phyloP scores from a whole-genome alignment of 2,888 invertebrate genomes.

The Clunio marinus region DNA sequence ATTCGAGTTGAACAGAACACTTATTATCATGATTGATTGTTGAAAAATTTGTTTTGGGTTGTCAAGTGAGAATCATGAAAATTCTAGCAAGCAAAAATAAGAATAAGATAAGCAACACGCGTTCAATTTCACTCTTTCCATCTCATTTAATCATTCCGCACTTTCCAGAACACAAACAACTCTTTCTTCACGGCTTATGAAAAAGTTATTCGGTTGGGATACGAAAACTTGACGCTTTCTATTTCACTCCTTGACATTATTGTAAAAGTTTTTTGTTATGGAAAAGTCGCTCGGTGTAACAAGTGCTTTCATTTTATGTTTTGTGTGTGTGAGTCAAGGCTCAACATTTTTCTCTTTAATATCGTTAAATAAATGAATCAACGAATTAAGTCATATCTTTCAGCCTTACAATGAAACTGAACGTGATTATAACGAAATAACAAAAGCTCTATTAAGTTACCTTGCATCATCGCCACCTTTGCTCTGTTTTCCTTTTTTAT shows the following conservation, averaged over 20 bases:
- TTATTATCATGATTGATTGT: slow-evolving; percentile 27
- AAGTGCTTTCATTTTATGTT: too few relatives aligned
- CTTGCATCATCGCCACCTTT: too few relatives aligned
- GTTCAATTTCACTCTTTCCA: background rate
- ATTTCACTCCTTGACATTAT: too few relatives aligned
- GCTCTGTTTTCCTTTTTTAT: background rate
- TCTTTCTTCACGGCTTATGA: too few relatives aligned
- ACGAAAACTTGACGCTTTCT: too few relatives aligned
- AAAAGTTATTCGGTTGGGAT: too few relatives aligned
- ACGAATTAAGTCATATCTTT: background rate
- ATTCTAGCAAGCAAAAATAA: background rate
- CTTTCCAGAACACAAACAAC: too few relatives aligned
- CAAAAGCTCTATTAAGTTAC: background rate
- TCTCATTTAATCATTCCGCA: too few relatives aligned
- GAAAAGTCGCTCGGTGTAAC: too few relatives aligned
- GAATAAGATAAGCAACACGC: background rate
- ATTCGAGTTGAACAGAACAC: background rate
- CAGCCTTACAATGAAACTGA: background rate
- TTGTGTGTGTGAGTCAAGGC: too few relatives aligned
- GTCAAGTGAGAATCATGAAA: background rate
- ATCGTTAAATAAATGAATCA: background rate
- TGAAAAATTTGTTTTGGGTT: background rate
- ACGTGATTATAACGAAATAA: slow-evolving; percentile 25
- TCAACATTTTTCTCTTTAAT: background rate
- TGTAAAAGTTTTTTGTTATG: too few relatives aligned